Evolutionary conservation across 2,888 invertebrate genomes (phyloP), one percentile per base, ranked within the genome.

Genomic region (Cyclophora punctaria): DNA sequence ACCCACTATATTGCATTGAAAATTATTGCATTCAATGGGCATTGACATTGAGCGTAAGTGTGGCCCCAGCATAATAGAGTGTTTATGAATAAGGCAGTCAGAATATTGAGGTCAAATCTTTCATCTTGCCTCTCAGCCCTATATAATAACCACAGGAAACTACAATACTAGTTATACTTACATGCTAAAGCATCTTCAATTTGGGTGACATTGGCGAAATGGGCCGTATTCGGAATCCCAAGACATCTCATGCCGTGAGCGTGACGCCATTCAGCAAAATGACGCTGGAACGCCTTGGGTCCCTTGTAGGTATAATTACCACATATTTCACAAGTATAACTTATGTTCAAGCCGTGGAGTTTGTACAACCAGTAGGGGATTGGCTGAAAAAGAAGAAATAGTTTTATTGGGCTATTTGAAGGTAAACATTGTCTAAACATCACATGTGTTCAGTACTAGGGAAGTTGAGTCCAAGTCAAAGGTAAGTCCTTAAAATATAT

Each of bases 191-290:
- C 99, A 80, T 99, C 99, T 80, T 98, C 98, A 66, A 99, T 99
- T 75, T 98, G 97, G 0, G 99, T 99, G 41, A 99, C 99, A 80
- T 99, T 99, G 0, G 99, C 99, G 87, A 99, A 99, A 88, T 99
- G 99, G 0, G 99, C 99, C 0, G 99, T 99, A 80, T 99, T 99
- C 0, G 99, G 99, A 64, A 99, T 99, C 4, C 99, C 99, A 7
- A 99, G 90, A 76, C 99, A 99, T 34, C 98, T 90, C 99, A 99
- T 99, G 41, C 99, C 99, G 77, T 95, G 95, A 6, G 95, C 95
- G 69, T 95, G 95, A 34, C 95, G 86, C 95, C 95, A 95, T 75
- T 95, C 95, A 0, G 99, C 98, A 89, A 99, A 99, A 84, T 99
- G 99, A 46, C 98, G 91, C 80, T 99, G 99, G 83, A 99, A 99